phyloP scores from a whole-genome alignment of 2,113 vertebrate genomes.

The Podiceps cristatus region DNA sequence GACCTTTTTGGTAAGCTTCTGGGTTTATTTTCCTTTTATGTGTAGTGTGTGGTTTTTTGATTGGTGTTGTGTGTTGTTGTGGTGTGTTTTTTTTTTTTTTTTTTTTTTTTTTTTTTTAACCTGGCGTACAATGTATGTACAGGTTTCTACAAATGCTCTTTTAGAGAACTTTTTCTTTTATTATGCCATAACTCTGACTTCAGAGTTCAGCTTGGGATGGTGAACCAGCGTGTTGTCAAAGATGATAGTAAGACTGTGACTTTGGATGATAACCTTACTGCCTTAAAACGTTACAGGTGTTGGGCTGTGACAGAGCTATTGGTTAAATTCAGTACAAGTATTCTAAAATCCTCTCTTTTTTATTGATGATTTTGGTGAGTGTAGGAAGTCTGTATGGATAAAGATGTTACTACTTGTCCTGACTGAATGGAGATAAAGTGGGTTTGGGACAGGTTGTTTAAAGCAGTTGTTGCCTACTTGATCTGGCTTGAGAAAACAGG shows the following conservation, averaged over 20 bases:
- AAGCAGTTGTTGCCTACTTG: background rate
- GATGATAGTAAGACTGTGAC: background rate
- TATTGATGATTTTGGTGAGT: background rate
- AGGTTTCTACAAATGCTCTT: background rate
- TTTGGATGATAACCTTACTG: background rate
- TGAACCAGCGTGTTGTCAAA: background rate
- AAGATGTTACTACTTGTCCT: background rate
- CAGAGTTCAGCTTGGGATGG: rapidly evolving
- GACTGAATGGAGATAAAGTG: background rate
- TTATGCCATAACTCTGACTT: rapidly evolving
- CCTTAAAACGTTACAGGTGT: background rate
- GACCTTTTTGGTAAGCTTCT: background rate
- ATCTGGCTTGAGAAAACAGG: background rate
- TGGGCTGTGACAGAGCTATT: background rate
- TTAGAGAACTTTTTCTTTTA: background rate
- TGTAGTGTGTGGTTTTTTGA: too few relatives aligned
- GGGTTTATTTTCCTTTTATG: background rate
- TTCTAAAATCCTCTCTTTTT: background rate
- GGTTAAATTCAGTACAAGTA: background rate
- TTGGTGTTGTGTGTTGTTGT: too few relatives aligned
- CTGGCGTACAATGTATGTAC: rapidly evolving
- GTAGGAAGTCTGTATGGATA: background rate
- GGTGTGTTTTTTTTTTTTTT: background rate
- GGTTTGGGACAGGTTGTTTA: background rate
- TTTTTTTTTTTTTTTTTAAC: background rate